Percentiles rank a stretch among this genome's conserved stretches.
These are phyloP conservation scores for Nymphalis polychloros DNA, from an alignment of 2,888 invertebrate genomes.

Conservation along the genomic window DNA sequence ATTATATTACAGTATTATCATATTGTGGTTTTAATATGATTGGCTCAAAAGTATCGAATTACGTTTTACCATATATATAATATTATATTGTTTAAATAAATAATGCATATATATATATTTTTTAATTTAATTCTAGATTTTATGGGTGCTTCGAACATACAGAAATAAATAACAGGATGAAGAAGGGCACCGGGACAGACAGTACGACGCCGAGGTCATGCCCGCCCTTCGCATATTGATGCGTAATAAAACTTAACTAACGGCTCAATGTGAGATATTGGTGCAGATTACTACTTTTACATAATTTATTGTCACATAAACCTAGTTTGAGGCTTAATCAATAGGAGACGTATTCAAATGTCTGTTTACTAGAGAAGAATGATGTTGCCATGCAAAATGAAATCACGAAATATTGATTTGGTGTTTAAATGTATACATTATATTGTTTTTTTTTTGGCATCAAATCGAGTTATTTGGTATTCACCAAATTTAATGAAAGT, in stretches of 20 bases:
- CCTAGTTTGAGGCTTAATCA: conserved; percentile 9
- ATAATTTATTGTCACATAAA: conserved; percentile 39
- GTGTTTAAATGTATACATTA: too few relatives aligned
- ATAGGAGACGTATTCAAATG: background rate
- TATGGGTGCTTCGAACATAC: conserved; percentile 42
- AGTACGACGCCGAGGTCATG: conserved; percentile 58
- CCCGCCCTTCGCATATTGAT: conserved; percentile 59
- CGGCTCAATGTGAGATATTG: conserved; percentile 44
- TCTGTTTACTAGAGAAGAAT: too few relatives aligned
- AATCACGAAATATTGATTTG: too few relatives aligned
- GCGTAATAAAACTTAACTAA: conserved; percentile 55
- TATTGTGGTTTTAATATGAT: background rate
- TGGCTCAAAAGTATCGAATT: background rate
- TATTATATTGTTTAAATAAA: too few relatives aligned
- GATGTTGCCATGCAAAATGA: too few relatives aligned
- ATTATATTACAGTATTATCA: too few relatives aligned
- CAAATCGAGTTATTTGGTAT: too few relatives aligned
- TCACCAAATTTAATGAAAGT: too few relatives aligned
- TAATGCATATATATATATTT: too few relatives aligned
- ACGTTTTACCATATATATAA: background rate
- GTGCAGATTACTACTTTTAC: conserved; percentile 48
- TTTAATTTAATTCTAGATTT: conserved; percentile 18
- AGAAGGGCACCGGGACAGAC: conserved; percentile 57
- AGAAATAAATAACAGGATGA: conserved; percentile 47
- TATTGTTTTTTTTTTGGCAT: too few relatives aligned